Base-by-base conservation (phyloP, 2,797 vertebrate genomes). In the Coregonus suidteri region DNA sequence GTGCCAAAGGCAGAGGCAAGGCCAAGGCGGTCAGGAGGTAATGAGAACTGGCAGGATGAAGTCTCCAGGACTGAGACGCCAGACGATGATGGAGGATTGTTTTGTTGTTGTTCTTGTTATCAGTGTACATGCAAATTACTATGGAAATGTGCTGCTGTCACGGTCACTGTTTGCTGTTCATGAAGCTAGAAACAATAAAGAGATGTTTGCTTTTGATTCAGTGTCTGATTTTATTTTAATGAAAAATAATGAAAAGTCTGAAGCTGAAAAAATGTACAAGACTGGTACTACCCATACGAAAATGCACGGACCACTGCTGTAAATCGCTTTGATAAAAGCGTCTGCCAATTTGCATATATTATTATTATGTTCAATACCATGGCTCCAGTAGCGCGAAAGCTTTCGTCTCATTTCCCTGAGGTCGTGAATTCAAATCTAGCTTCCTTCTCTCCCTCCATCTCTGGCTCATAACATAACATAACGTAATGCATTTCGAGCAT, bases 1-100 rank as follows among this genome's bases (percentile, higher is more conserved):
- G 92, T 25, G 84, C 89, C 88, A 94, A 94, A 88, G 92, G 92
- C 87, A 90, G 92, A 84, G 92, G 92, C 73, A 93, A 94, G 84
- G 87, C 79, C 87, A 94, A 94, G 84, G 87, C 88, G 47, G 77
- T 85, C 72, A 88, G 92, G 83, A 90, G 93, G 85, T 90, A 93
- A 83, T 90, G 37, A 75, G 52, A 4, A 9, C 18, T 59, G 3
- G 47, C 73, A 6, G 54, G 2, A 1, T 51, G 15, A 51, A 56
- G n/a, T 77, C 73, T 71, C n/a, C 77, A 79, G 79, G 74, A 69
- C 77, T 53, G 75, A 65, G 81, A 83, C 67, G 82, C 78, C 0
- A 47, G 81, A 64, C 71, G 25, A 74, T 51, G 1, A 69, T 0
- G 52, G 34, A 20, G 18, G 74, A 3, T 13, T 30, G 53, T 71